Evolutionary conservation across 2,888 invertebrate species (phyloP).

Genomic region (Cryptocephalus primarius): DNA sequence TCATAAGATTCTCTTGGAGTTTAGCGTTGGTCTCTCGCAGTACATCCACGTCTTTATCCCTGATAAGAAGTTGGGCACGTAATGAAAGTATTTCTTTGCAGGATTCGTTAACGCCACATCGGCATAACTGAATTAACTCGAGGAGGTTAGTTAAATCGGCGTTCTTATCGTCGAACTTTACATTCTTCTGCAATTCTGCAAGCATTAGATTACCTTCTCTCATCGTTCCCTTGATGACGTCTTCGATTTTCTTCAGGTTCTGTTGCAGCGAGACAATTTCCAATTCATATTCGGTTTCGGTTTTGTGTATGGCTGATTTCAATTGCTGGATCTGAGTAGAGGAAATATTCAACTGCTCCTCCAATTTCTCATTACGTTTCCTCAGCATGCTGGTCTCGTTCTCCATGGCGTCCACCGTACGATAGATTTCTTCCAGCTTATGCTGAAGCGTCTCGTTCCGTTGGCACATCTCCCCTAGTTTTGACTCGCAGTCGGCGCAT

Average conservation of each 20-base stretch:
- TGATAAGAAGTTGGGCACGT: conserved; percentile 14
- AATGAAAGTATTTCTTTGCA: conserved; percentile 17
- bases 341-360: conserved; percentile 21
- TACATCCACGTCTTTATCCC: conserved; percentile 25
- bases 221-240: conserved; percentile 20
- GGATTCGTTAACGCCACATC: conserved; percentile 24
- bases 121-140: conserved; percentile 22
- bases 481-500: conserved; percentile 8
- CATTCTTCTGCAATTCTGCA: conserved; percentile 15
- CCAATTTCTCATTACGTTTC: conserved; percentile 22
- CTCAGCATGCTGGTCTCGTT: conserved; percentile 21
- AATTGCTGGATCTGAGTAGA: conserved; percentile 21
- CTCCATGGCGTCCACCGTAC: conserved; percentile 24
- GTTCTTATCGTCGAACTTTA: neutral
- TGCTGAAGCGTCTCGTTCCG: conserved; percentile 26
- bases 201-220: conserved; percentile 24
- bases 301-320: conserved; percentile 21
- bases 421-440: conserved; percentile 18
- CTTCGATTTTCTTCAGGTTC: conserved; percentile 18
- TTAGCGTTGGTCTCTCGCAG: conserved; percentile 17
- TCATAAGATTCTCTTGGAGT: conserved; percentile 19
- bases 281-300: conserved; percentile 25
- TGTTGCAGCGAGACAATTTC: conserved; percentile 21
- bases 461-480: conserved; percentile 19
- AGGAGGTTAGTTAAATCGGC: conserved; percentile 7